Percentiles rank a stretch among this genome's conserved stretches.
phyloP scores from a whole-genome alignment of 2,888 invertebrate species.

The Andrena chrysosceles region DNA sequence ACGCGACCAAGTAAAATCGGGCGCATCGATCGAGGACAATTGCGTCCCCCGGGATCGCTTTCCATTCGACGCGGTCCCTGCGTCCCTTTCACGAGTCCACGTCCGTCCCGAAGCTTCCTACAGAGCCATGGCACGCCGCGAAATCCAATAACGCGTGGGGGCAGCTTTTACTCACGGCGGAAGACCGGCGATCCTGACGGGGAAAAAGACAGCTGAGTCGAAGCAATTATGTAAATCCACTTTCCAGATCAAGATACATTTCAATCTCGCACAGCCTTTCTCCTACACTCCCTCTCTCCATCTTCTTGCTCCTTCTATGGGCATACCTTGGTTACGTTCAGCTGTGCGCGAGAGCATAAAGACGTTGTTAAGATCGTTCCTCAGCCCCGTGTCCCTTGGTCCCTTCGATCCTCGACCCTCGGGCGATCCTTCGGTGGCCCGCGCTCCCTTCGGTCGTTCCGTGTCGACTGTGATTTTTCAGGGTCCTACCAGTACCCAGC shows the following conservation, averaged over 20 bases:
- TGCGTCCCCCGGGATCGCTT: too few species aligned
- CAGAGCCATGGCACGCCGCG: constrained; percentile 15
- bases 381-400: background rate
- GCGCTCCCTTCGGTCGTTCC: too few species aligned
- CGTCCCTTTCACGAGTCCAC: too few species aligned
- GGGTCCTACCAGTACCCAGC: too few species aligned
- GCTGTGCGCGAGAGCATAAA: constrained; percentile 53
- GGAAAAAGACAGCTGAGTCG: constrained; percentile 72
- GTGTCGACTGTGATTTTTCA: too few species aligned
- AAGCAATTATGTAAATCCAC: constrained; percentile 80
- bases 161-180: constrained; percentile 36
- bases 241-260: constrained; percentile 78
- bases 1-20: too few species aligned
- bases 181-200: constrained; percentile 42
- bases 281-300: background rate
- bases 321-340: constrained; percentile 33
- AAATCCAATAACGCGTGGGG: constrained; percentile 72
- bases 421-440: too few species aligned
- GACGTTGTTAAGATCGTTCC: constrained; percentile 54
- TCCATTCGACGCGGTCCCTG: too few species aligned
- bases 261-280: constrained; percentile 66
- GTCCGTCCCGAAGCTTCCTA: too few species aligned
- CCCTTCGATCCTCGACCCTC: too few species aligned
- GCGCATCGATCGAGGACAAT: too few species aligned
- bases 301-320: constrained; percentile 13